These are phyloP conservation scores for Papilio demoleus DNA, from an alignment of 2,888 invertebrate genomes.

Conservation along the genomic window DNA sequence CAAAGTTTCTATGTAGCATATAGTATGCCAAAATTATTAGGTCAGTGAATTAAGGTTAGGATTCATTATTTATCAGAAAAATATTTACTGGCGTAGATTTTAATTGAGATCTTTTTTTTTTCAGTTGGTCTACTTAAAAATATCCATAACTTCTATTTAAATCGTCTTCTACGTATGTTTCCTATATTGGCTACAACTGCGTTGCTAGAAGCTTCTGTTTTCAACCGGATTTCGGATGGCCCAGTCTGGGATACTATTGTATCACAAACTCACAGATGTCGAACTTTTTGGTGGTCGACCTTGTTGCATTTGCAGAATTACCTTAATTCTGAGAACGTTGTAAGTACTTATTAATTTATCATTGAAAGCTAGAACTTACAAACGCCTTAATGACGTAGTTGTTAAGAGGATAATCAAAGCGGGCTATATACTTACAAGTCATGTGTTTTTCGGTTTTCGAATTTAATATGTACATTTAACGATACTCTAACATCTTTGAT, in stretches of 20 bases:
- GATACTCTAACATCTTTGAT: too few species aligned
- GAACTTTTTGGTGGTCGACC: slow-evolving; percentile 55
- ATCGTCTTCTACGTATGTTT: slow-evolving; percentile 67
- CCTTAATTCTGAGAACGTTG: slow-evolving; percentile 42
- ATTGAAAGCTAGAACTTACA: too few species aligned
- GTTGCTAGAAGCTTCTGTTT: slow-evolving; percentile 61
- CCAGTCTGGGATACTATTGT: slow-evolving; percentile 57
- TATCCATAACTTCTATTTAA: slow-evolving; percentile 66
- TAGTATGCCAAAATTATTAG: not conserved
- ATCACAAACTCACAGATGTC: slow-evolving; percentile 48
- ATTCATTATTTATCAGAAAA: not conserved
- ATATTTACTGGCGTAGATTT: too few species aligned
- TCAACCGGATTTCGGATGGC: slow-evolving; percentile 62
- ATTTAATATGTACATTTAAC: too few species aligned
- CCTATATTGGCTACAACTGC: slow-evolving; percentile 61
- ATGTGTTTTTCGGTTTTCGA: too few species aligned
- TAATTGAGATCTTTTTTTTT: too few species aligned
- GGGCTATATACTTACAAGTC: too few species aligned
- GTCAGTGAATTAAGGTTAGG: not conserved
- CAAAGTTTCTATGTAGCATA: too few species aligned
- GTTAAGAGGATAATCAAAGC: too few species aligned
- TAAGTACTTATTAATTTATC: slow-evolving; percentile 34
- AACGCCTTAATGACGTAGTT: too few species aligned
- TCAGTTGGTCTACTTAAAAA: slow-evolving; percentile 61
- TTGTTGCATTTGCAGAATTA: slow-evolving; percentile 54